Evolutionary conservation across 2,797 vertebrate genomes (phyloP), one percentile per base, ranked within the genome.

Genomic region (Sphaeramia orbicularis): DNA sequence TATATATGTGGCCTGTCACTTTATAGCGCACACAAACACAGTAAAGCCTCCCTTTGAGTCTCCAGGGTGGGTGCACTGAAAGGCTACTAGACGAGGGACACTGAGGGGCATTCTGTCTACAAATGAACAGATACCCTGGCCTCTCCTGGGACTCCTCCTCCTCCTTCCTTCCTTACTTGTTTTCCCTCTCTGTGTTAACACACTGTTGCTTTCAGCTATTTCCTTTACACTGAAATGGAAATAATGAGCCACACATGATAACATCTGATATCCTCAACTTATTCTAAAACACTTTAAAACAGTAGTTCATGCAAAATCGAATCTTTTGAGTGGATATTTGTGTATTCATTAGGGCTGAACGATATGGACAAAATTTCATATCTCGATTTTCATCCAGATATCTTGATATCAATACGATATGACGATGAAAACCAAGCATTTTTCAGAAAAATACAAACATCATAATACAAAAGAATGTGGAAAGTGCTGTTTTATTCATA

Each of bases 21-120:
- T 48, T 19, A 32, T 30, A n/a, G 9, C 1, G 16, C 37, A 15
- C 11, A 12, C 54, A 42, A 24, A n/a, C 16, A 44, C 54, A 51
- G 27, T 10, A 50, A 49, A 44, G 42, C 38, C 24, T 66, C 8
- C 1, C 4, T 42, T 35, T 37, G 37, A 60, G 56, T 80, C 83
- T 72, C 74, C 45, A 72, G 71, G 32, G 79, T 70, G 56, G 64
- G 36, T 47, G 24, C 50, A 65, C 14, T 43, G 50, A 40, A 42
- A 77, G 60, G 67, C 27, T 44, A 40, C 42, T 35, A 30, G 59
- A 67, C 3, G 1, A 63, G 51, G 54, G 57, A 66, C 56, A 49
- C 47, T 30, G 47, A 61, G 74, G 66, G 67, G 52, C 53, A 74
- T 35, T 43, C 14, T 36, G 12, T 18, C 61, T 64, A 27, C 32